Percentiles rank a stretch among this genome's conserved stretches.
Conservation (phyloP, 2,113 vertebrate genomes). For the Hypocryptadius cinnamomeus region DNA sequence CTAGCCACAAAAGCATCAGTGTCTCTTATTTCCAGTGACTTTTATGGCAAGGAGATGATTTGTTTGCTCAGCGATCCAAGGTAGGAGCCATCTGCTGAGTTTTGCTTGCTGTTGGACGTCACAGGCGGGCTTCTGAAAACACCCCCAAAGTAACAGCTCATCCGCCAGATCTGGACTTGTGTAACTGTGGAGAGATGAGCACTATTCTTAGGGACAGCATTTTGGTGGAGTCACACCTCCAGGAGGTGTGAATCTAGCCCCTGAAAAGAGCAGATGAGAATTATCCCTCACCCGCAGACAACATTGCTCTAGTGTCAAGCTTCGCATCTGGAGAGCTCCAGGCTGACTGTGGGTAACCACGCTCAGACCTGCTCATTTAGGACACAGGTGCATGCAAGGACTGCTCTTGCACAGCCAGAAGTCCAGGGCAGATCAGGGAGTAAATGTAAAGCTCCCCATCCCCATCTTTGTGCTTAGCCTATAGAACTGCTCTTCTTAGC, state of each 20-base stretch:
- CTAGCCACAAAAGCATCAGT: neutral
- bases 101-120: neutral
- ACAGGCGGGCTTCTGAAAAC: slow-evolving; percentile 36
- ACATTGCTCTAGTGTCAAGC: neutral
- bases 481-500: neutral
- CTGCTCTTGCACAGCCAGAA: neutral
- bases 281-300: slow-evolving; percentile 28
- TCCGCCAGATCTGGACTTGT: slow-evolving; percentile 24
- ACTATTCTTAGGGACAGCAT: slow-evolving; percentile 55
- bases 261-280: slow-evolving; percentile 59
- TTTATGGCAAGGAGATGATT: neutral
- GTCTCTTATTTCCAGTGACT: neutral
- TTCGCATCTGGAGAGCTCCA: neutral
- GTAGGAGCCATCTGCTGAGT: slow-evolving; percentile 46
- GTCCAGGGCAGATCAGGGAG: neutral
- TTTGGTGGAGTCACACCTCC: slow-evolving; percentile 35
- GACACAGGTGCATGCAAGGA: neutral
- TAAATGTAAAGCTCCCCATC: neutral
- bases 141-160: slow-evolving; percentile 48
- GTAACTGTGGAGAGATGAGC: neutral
- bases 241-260: slow-evolving; percentile 38
- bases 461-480: neutral
- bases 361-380: neutral
- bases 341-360: neutral
- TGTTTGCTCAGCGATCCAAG: slow-evolving; percentile 18